These are phyloP conservation scores for Pseudomyrmex cubaensis DNA, from an alignment of 1,140 invertebrate genomes.

Conservation along the genomic window DNA sequence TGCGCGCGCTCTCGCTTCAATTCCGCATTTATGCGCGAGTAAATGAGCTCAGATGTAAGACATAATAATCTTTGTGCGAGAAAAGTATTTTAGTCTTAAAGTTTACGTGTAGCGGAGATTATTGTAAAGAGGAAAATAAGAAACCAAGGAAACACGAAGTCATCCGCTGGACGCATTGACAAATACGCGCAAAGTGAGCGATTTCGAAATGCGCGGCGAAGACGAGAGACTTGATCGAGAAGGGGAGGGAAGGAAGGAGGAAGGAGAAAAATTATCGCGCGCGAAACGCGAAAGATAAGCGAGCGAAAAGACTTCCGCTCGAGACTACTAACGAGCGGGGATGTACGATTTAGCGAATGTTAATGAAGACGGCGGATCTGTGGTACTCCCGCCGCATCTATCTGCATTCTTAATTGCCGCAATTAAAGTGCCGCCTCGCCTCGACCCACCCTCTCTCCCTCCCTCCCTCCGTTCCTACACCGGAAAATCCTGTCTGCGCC, in stretches of 20 bases:
- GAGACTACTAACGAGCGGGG: constrained; percentile 57
- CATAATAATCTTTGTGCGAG: background rate
- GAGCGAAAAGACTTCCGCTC: constrained; percentile 38
- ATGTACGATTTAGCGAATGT: constrained; percentile 62
- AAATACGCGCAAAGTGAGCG: background rate
- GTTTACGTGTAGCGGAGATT: too few relatives aligned
- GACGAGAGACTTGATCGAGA: constrained; percentile 8
- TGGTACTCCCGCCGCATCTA: constrained; percentile 61
- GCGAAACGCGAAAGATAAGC: constrained; percentile 26
- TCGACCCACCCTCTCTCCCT: background rate
- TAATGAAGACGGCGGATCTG: constrained; percentile 63
- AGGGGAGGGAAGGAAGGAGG: background rate
- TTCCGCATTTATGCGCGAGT: constrained; percentile 29
- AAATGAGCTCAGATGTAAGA: constrained; percentile 19
- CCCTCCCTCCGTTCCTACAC: background rate
- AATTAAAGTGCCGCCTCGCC: constrained; percentile 53
- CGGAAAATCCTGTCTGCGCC: constrained; percentile 47
- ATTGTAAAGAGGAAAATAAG: background rate
- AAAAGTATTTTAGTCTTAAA: background rate
- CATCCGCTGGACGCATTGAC: too few relatives aligned
- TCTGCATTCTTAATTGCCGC: constrained; percentile 67
- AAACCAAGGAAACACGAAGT: background rate
- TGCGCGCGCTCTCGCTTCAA: constrained; percentile 52
- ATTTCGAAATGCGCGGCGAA: background rate
- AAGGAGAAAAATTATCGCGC: constrained; percentile 24